Percentiles rank a stretch among this genome's conserved stretches.
Evolutionary conservation across 2,113 vertebrate species (phyloP).

Genomic region (Chaetops frenatus): DNA sequence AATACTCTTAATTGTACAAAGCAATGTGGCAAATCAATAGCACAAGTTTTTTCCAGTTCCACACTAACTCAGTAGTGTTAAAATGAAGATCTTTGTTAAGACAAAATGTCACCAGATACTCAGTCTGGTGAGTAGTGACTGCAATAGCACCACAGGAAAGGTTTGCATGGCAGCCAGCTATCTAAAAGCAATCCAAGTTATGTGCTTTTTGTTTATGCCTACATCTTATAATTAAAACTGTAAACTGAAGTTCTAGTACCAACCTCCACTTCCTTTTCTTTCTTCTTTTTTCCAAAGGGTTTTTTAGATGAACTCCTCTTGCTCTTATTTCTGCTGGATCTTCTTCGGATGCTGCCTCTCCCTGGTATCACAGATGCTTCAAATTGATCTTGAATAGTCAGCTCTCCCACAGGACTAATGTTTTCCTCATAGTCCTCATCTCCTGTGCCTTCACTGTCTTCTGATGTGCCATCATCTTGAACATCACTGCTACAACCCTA

Average conservation of each 20-base stretch:
- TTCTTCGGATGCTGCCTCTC: background rate
- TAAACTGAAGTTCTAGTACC: background rate
- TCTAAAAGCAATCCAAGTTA: background rate
- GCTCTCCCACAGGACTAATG: background rate
- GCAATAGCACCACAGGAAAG: background rate
- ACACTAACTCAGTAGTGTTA: background rate
- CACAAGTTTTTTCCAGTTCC: background rate
- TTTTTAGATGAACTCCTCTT: constrained; percentile 21
- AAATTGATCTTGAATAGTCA: background rate
- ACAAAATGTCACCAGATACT: background rate
- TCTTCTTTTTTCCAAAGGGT: constrained; percentile 15
- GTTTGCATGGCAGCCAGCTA: background rate
- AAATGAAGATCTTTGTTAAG: background rate
- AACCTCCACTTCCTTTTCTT: constrained; percentile 27
- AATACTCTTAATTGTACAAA: background rate
- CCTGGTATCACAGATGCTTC: background rate
- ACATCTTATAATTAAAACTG: background rate
- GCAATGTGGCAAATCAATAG: background rate
- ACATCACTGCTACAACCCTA: background rate
- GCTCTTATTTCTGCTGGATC: constrained; percentile 12
- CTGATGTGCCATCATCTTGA: background rate
- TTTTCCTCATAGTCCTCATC: background rate
- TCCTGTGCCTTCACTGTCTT: constrained; percentile 5
- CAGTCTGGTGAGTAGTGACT: background rate
- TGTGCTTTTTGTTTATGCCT: background rate